These are phyloP conservation scores for Ianthella basta DNA, from an alignment of 37 sponge, comb jelly and placozoan genomes.

Conservation along the genomic window DNA sequence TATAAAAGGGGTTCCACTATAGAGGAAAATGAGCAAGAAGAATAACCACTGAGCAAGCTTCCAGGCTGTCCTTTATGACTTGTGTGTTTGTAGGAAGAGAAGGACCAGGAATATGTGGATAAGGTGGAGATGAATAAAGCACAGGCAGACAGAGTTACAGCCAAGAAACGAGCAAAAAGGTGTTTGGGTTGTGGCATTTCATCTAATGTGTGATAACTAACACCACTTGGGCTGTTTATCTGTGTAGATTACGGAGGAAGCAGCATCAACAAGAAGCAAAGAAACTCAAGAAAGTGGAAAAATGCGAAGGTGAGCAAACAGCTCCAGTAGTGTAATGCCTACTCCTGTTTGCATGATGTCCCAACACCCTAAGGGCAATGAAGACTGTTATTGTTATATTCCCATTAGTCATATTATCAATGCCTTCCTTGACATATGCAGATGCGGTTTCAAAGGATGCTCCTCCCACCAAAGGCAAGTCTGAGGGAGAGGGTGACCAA, in stretches of 20 bases:
- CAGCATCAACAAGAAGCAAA: slow-evolving; percentile 50
- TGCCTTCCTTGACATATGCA: too few species aligned
- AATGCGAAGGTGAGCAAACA: background rate
- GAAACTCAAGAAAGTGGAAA: background rate
- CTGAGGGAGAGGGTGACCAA: slow-evolving; percentile 36
- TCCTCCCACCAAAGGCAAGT: background rate
- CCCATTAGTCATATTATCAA: too few species aligned
- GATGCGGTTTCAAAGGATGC: too few species aligned
- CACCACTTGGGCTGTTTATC: background rate
- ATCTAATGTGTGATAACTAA: background rate
- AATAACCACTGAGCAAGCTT: too few species aligned
- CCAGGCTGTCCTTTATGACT: too few species aligned
- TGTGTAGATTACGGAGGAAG: slow-evolving; percentile 49
- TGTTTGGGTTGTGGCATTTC: slow-evolving; percentile 3
- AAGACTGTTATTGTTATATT: too few species aligned
- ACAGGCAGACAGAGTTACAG: slow-evolving; percentile 77
- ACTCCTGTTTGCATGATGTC: too few species aligned
- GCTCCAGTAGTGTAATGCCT: background rate
- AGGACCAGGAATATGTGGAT: slow-evolving; percentile 71
- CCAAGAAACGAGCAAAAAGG: slow-evolving; percentile 94
- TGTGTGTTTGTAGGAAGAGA: slow-evolving; percentile 61
- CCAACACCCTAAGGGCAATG: too few species aligned
- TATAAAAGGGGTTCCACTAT: too few species aligned
- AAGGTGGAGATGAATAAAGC: slow-evolving; percentile 57
- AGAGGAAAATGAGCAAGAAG: too few species aligned